A percentile compares a stretch with the other conserved stretches of the same genome.
Evolutionary conservation across 2,888 invertebrate species (phyloP).

Genomic region (Agonopterix heracliana): DNA sequence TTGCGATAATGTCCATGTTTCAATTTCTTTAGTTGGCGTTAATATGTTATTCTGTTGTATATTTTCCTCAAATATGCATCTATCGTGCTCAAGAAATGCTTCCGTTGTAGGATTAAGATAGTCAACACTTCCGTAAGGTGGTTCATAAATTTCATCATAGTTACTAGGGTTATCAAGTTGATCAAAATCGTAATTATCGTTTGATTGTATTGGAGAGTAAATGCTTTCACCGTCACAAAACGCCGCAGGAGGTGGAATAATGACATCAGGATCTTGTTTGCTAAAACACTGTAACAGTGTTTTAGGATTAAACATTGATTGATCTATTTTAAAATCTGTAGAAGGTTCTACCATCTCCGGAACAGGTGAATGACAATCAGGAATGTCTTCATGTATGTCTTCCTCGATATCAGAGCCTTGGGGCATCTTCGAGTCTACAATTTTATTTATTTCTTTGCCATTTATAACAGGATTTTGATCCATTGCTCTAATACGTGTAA

Average conservation of each 20-base stretch:
- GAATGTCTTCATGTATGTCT: neutral
- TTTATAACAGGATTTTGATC: neutral
- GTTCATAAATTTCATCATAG: conserved; percentile 3
- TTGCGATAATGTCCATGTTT: conserved; percentile 43
- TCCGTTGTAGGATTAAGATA: neutral
- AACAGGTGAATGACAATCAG: conserved; percentile 3
- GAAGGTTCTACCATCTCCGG: conserved; percentile 3
- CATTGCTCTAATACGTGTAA: neutral
- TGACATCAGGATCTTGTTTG: conserved; percentile 23
- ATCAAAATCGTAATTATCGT: neutral
- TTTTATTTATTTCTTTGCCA: neutral
- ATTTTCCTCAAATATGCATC: conserved; percentile 23
- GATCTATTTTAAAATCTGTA: conserved; percentile 32
- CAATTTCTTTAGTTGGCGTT: conserved; percentile 37
- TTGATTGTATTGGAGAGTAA: conserved; percentile 18
- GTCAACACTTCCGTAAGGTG: neutral
- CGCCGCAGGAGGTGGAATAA: conserved; percentile 51
- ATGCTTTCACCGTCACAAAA: conserved; percentile 32
- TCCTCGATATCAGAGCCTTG: neutral
- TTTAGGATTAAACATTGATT: conserved; percentile 55
- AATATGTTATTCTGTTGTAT: conserved; percentile 4
- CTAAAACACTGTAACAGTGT: conserved; percentile 41
- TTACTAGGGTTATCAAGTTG: no score
- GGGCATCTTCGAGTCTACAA: neutral
- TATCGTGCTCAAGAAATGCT: conserved; percentile 1